phyloP scores from a whole-genome alignment of 1,140 invertebrate species.

The Gryon sp. region DNA sequence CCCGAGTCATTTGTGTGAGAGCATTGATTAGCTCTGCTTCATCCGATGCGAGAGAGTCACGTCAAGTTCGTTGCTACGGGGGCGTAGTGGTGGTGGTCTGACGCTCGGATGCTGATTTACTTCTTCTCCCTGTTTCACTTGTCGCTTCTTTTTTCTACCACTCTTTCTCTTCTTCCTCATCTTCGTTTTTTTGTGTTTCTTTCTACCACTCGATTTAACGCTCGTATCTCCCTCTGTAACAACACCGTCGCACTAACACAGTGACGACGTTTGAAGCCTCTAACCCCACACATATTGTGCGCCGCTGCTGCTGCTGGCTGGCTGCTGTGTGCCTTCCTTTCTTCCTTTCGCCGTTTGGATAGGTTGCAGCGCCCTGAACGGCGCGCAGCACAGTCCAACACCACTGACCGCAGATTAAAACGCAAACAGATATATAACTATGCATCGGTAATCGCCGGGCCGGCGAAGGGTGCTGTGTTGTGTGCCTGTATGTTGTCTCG shows the following conservation, averaged over 20 bases:
- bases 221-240: slow-evolving; percentile 41
- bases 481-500: slow-evolving; percentile 10
- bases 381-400: slow-evolving; percentile 4
- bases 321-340: too few relatives aligned
- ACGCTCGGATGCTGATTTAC: slow-evolving; percentile 19
- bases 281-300: slow-evolving; percentile 23
- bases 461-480: slow-evolving; percentile 25
- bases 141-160: too few relatives aligned
- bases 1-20: too few relatives aligned
- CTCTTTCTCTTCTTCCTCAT: too few relatives aligned
- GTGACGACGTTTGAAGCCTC: slow-evolving; percentile 1
- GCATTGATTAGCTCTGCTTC: not conserved
- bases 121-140: not conserved
- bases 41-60: not conserved
- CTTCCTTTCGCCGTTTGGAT: not conserved
- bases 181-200: too few relatives aligned
- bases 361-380: slow-evolving; percentile 25
- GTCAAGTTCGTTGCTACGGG: slow-evolving; percentile 36
- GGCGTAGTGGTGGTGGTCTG: not conserved
- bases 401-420: slow-evolving; percentile 16
- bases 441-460: slow-evolving; percentile 39
- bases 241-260: slow-evolving; percentile 27
- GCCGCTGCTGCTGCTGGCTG: too few relatives aligned
- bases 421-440: slow-evolving; percentile 3
- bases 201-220: slow-evolving; percentile 10